Evolutionary conservation across 2,797 vertebrate species (phyloP).

Genomic region (Cossypha caffra): DNA sequence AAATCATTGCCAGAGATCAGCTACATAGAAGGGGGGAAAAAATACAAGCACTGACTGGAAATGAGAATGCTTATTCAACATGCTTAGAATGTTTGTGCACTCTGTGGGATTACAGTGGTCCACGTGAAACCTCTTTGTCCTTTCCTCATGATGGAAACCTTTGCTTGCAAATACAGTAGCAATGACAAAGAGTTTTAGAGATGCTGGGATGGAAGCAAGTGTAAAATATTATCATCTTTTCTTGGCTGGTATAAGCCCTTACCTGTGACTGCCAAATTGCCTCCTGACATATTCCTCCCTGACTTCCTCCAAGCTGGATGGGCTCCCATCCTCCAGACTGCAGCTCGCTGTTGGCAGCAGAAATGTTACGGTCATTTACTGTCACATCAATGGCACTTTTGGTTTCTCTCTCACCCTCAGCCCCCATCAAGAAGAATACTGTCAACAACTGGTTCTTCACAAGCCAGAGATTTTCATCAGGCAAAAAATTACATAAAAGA

Average conservation of each 20-base stretch:
- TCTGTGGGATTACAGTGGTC: not conserved
- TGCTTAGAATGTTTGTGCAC: not conserved
- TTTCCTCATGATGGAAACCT: not conserved
- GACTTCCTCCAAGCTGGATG: slow-evolving; percentile 76
- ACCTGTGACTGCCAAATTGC: slow-evolving; percentile 67
- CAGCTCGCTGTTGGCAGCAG: slow-evolving; percentile 65
- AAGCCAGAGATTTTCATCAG: not conserved
- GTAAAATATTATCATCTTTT: not conserved
- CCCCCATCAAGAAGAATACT: not conserved
- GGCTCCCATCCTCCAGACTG: slow-evolving; percentile 72
- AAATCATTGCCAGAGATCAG: not conserved
- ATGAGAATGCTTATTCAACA: not conserved
- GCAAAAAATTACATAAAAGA: not conserved
- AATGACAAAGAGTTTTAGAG: not conserved
- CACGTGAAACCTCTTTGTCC: not conserved
- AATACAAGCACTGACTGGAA: not conserved
- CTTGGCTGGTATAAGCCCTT: not conserved
- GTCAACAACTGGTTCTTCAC: not conserved
- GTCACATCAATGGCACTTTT: not conserved
- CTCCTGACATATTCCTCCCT: slow-evolving; percentile 75
- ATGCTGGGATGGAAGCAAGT: not conserved
- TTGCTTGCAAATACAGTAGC: not conserved
- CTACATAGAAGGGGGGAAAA: not conserved
- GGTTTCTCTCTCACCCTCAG: not conserved
- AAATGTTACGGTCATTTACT: slow-evolving; percentile 20